Base-by-base conservation (phyloP, 2,113 vertebrate species). In the Corythoichthys intestinalis region DNA sequence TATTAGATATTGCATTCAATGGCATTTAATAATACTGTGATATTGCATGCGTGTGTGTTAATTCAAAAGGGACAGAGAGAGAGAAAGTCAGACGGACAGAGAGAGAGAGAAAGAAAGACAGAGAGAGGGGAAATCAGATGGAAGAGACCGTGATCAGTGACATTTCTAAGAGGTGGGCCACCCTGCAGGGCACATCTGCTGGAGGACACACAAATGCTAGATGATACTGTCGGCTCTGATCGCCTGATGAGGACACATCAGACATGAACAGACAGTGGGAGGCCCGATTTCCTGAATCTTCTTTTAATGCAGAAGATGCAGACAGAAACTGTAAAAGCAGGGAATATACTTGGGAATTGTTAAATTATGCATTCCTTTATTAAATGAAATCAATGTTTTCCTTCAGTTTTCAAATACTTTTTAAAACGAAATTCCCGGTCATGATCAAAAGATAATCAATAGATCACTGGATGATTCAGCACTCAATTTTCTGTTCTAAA, bases 141-240 rank as follows among this genome's bases (percentile, higher is more conserved):
- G 83, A 88, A 87, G 83, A 77, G 77, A 76, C 81, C 86, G 78
- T 87, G 88, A 87, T 90, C 86, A 86, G 81, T 90, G 86, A 87
- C 86, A 90, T 88, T 88, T 57, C 28, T 88, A 75, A 78, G 76
- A 87, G 84, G 75, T 78, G 80, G 81, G 73, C 73, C 71, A 72
- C 75, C 68, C 84, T 70, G 77, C 72, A 67, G 84, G 85, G 78
- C 77, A 83, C 81, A 87, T 81, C 78, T 80, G 82, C 70, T 54
- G n/a, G 63, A 46, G 84, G 44, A 76, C 74, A 77, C 47, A 65
- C 62, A 76, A 49, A 67, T 50, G 68, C 57, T 38, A 46, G 65
- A 38, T 66, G 20, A 10, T 54, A 37, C 80, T 83, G 87, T 83
- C 84, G 81, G 81, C 76, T 80, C 72, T 70, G 67, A 82, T 89